phyloP scores from a whole-genome alignment of 2,797 vertebrate genomes.

The Argyrosomus regius region DNA sequence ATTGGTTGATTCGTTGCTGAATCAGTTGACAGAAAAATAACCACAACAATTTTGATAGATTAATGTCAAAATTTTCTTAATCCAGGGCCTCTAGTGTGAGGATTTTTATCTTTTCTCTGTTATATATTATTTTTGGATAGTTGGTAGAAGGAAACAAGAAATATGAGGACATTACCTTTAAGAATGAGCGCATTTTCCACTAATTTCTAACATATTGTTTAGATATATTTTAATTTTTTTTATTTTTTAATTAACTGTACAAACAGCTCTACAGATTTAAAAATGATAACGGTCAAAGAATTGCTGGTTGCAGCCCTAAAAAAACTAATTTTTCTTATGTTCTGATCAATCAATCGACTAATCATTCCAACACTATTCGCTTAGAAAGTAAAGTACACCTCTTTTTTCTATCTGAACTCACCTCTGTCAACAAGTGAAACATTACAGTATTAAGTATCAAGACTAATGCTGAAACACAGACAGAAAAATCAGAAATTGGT shows the following conservation, averaged over 20 bases:
- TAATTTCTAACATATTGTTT: too few species aligned
- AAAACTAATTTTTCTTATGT: not conserved
- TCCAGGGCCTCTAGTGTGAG: not conserved
- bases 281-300: not conserved
- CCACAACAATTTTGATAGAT: not conserved
- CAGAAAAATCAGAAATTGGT: not conserved
- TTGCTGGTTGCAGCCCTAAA: not conserved
- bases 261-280: not conserved
- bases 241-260: too few species aligned
- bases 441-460: not conserved
- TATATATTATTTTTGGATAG: not conserved
- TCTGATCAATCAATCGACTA: not conserved
- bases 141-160: not conserved
- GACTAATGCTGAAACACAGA: too few species aligned
- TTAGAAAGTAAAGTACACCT: not conserved
- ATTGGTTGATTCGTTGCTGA: not conserved
- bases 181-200: too few species aligned
- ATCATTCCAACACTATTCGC: not conserved
- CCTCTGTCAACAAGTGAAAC: not conserved
- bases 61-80: not conserved
- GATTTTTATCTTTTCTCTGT: not conserved
- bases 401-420: not conserved
- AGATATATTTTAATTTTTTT: too few species aligned
- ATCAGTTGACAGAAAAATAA: not conserved
- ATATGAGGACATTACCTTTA: not conserved